Evolutionary conservation across 2,113 vertebrate genomes (phyloP).

Genomic region (Chitala chitala): DNA sequence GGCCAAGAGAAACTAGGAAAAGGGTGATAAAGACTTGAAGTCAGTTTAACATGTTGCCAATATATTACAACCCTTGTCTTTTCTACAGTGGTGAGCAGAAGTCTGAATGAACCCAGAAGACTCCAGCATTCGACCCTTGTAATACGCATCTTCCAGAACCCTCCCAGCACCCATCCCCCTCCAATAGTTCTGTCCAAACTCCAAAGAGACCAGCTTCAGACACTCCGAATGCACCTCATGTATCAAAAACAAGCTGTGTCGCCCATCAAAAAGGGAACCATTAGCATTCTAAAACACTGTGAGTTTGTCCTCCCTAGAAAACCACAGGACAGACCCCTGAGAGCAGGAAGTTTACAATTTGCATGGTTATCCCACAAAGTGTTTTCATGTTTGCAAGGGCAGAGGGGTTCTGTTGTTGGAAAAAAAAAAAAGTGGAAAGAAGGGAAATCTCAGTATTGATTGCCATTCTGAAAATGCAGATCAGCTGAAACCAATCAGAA

Average conservation of each 20-base stretch:
- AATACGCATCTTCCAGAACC: background rate
- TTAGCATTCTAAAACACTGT: background rate
- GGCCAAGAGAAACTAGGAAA: no score
- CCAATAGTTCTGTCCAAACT: background rate
- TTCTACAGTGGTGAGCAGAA: no score
- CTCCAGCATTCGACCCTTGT: background rate
- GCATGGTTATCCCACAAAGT: constrained; percentile 21
- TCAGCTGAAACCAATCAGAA: background rate
- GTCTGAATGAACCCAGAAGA: no score
- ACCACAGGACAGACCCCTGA: constrained; percentile 17
- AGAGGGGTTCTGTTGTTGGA: constrained; percentile 36
- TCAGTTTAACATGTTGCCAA: no score
- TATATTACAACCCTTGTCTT: no score
- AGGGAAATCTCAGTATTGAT: constrained; percentile 29
- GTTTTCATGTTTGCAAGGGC: constrained; percentile 30
- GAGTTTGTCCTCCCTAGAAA: background rate
- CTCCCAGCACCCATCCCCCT: background rate
- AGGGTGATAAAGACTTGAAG: no score
- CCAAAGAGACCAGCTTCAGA: background rate
- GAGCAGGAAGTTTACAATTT: constrained; percentile 36
- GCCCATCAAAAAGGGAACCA: background rate
- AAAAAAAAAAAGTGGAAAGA: constrained; percentile 32
- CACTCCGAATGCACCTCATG: constrained; percentile 7
- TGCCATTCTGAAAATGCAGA: constrained; percentile 25
- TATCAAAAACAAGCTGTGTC: background rate